phyloP scores from a whole-genome alignment of 2,888 invertebrate species.

The Amblyjoppa proteus region DNA sequence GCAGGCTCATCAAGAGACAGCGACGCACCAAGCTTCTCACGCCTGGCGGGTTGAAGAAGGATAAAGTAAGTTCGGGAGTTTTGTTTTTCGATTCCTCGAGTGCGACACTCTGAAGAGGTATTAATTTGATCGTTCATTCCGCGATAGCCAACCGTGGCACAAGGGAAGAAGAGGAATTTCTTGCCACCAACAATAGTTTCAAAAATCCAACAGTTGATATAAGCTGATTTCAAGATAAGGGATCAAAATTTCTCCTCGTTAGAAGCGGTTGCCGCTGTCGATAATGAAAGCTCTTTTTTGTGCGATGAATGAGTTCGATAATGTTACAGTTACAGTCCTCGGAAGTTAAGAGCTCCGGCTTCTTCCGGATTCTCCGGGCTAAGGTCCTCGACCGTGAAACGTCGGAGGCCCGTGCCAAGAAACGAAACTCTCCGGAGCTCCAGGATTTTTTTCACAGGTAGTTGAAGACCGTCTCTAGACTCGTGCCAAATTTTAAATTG shows the following conservation, averaged over 20 bases:
- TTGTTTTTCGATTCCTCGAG: background rate
- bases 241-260: too few relatives aligned
- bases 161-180: too few relatives aligned
- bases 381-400: background rate
- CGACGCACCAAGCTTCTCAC: conserved; percentile 85
- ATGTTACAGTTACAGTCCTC: background rate
- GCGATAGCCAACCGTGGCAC: too few relatives aligned
- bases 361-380: background rate
- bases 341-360: background rate
- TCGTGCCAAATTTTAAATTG: background rate
- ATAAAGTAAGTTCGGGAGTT: conserved; percentile 67
- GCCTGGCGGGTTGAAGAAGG: conserved; percentile 65
- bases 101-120: too few relatives aligned
- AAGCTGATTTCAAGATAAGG: too few relatives aligned
- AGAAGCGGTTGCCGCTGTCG: too few relatives aligned
- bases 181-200: too few relatives aligned
- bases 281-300: too few relatives aligned
- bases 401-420: background rate
- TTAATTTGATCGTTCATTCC: too few relatives aligned
- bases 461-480: background rate
- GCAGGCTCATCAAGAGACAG: conserved; percentile 89
- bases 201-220: too few relatives aligned
- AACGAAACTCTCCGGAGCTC: background rate
- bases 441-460: background rate
- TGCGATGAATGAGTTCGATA: too few relatives aligned